Base-by-base conservation (phyloP, 2,888 invertebrate genomes). In the Apotomis betuletana region DNA sequence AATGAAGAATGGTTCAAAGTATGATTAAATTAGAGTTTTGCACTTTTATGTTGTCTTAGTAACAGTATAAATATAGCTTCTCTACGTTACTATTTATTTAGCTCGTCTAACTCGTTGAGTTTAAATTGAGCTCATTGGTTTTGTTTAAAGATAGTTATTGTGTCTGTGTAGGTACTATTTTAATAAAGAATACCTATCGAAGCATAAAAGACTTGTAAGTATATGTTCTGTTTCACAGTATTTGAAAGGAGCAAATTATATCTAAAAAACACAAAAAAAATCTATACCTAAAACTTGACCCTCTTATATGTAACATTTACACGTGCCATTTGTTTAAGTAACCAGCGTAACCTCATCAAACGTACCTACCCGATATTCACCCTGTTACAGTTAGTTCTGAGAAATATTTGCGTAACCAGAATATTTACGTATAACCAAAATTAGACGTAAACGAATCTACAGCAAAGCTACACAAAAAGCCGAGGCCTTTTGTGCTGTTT, bases 1-100 rank as follows among this genome's bases (percentile, higher is more conserved):
- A 90, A 91, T 89, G 88, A 90, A 87, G 86, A 87, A 84, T 83
- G 85, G 87, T 86, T 84, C 85, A 85, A 85, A 87, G 88, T 78
- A 83, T 89, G 84, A 87, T 81, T 83, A 85, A 87, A 89, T 90
- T 88, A 88, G 85, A 87, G 89, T 88, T 86, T 79, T 82, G 77
- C 79, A 80, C 78, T 78, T 41, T 4, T 86, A 79, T 85, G 84
- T 9, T 65, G 46, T 46, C 55, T 44, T 57, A 4, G 65, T 60
- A 36, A 65, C 15, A 15, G 6, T 12, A n/a, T n/a, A 13, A 13
- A 9, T 13, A 6, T n/a, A 54, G 8, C 49, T 49, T 9, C 3
- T 49, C 6, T 49, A 49, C 3, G 10, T 9, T 9, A 12, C 49
- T 9, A 10, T 49, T 9, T 3, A 49, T 49, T 49, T 10, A 49